Evolutionary conservation across 2,888 invertebrate species (phyloP), one percentile per base, ranked within the genome.

Genomic region (Kuschelorhynchus macadamiae): DNA sequence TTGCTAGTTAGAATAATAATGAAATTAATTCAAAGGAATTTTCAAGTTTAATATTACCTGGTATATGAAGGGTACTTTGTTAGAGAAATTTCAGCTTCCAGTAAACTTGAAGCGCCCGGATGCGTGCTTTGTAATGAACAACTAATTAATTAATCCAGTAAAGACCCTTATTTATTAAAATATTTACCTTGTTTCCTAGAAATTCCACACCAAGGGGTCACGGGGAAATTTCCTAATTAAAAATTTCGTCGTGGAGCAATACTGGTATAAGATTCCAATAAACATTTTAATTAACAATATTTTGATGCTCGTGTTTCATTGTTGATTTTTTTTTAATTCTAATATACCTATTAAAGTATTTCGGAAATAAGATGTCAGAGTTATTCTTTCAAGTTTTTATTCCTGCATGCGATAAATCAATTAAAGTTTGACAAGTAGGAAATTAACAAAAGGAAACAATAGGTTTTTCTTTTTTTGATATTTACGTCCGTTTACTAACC

Each of bases 141-240:
- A 70, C 70, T 72, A 72, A 72, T 72, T 72, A 72, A 72, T 72
- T 72, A 72, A 72, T 72, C 70, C 70, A 68, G 70, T 68, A 71
- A 70, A 72, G 72, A 71, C 67, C 70, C 70, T 67, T 72, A 72
- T 67, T 72, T 72, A 70, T 70, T 72, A 70, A 72, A 72, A 67
- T 72, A 72, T 70, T 67, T 70, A 70, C 70, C 70, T 70, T 70
- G 70, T 67, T 70, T 57, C 66, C 59, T 66, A 59, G 70, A 70
- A 67, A 70, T 70, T 70, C 70, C 70, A 63, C 55, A 62, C 63
- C 49, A 52, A 53, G 55, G 69, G 64, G 32, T 56, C 49, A 32
- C 46, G 65, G 32, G 21, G 39, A 57, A 62, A 14, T 66, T 57
- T 62, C 47, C 66, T 66, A 70, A 66, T 70, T 59, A 66, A 68